Conservation (phyloP, 1,140 invertebrate species). For the Rhynchophorus ferrugineus region DNA sequence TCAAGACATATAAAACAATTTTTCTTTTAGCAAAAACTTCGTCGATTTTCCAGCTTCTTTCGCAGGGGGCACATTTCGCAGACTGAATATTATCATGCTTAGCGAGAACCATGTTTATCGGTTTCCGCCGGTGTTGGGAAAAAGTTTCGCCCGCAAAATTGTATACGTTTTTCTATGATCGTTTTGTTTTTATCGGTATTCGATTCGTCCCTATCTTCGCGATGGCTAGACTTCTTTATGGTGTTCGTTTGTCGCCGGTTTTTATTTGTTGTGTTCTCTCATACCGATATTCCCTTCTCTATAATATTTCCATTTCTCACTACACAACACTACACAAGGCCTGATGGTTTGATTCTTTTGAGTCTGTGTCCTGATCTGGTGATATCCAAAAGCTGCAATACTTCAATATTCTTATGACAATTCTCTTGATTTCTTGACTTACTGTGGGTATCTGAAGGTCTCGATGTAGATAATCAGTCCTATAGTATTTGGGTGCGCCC, state of each 20-base stretch:
- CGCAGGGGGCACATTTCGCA: slow-evolving; percentile 19
- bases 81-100: slow-evolving; percentile 21
- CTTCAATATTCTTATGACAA: too few species aligned
- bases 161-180: slow-evolving; percentile 22
- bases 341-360: too few species aligned
- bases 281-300: slow-evolving; percentile 8
- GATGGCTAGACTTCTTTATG: slow-evolving; percentile 21
- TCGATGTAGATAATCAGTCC: too few species aligned
- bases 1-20: too few species aligned
- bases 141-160: slow-evolving; percentile 21
- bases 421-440: too few species aligned
- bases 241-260: slow-evolving; percentile 19
- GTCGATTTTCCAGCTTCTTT: slow-evolving; percentile 15
- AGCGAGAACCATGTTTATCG: slow-evolving; percentile 21
- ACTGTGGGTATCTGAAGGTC: too few species aligned
- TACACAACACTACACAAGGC: too few species aligned
- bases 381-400: too few species aligned
- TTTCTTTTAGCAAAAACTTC: too few species aligned
- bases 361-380: too few species aligned
- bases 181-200: slow-evolving; percentile 24
- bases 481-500: too few species aligned
- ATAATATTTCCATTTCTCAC: not conserved
- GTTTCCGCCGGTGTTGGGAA: slow-evolving; percentile 11
- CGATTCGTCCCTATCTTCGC: slow-evolving; percentile 21
- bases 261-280: slow-evolving; percentile 10